Base-by-base conservation (phyloP, 2,888 invertebrate species). In the Leptinotarsa tumamoca region DNA sequence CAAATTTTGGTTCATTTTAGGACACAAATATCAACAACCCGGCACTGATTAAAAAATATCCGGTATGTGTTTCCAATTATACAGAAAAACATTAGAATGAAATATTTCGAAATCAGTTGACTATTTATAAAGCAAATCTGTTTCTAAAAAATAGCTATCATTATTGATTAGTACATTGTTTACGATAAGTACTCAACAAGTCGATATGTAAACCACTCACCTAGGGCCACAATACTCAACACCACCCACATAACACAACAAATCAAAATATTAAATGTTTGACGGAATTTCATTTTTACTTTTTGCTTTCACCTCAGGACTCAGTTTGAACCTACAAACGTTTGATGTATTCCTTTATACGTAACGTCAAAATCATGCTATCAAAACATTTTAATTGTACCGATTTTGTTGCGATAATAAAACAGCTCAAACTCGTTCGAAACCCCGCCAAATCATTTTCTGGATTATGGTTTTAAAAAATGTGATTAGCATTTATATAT, bases 401-500 rank as follows among this genome's bases (percentile, higher is more conserved):
- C 23, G 58, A 58, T 58, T 58, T 14, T 15, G 15, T 58, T 27
- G 21, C 15, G 58, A 23, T 58, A 58, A 54, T 54, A 43, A 18
- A 54, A 54, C 54, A 18, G 10, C 18, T 54, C 18, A 18, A 54
- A 14, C 58, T 23, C 23, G 33, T 27, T 63, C 63, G n/a, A 17
- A 43, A 33, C 15, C 63, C n/a, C 63, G 63, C 33, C 15, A 63
- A 63, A 63, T 63, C n/a, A 33, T 14, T 33, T 33, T 63, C 18
- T 18, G 33, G 63, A 63, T 63, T 63, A 63, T 14, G n/a, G 18
- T 63, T 43, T 7, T 3, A 13, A 63, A 63, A 63, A 33, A 33
- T 63, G 23, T 58, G 58, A 58, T 23, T 23, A 33, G 27, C 14
- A 43, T 43, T 33, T 63, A 63, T 63, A 63, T 33, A 63, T 63